Evolutionary conservation across 2,888 invertebrate species (phyloP).

Genomic region (Eilema caniola): DNA sequence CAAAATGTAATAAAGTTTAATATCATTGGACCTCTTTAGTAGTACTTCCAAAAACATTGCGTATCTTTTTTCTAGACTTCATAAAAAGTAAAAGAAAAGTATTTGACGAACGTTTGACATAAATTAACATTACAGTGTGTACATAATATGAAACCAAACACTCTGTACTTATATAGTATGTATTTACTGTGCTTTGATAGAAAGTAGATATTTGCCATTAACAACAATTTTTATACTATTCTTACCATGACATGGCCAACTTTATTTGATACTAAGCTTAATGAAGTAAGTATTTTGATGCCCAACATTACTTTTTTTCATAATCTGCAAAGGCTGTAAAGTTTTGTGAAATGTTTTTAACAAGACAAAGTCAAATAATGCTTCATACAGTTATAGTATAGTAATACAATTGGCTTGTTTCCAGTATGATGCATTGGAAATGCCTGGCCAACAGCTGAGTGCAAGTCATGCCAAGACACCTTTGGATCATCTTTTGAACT

Average conservation of each 20-base stretch:
- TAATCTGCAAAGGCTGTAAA: background rate
- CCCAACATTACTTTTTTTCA: background rate
- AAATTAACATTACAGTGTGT: background rate
- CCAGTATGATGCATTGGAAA: conserved; percentile 77
- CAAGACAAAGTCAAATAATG: background rate
- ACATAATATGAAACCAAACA: no score
- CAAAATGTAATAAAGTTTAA: background rate
- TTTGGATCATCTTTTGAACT: conserved; percentile 81
- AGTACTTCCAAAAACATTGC: background rate
- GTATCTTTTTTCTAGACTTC: background rate
- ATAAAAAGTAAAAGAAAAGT: no score
- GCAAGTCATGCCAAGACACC: conserved; percentile 80
- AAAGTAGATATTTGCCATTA: background rate
- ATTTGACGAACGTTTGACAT: background rate
- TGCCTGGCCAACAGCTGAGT: conserved; percentile 81
- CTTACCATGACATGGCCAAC: conserved; percentile 79
- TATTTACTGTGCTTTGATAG: background rate
- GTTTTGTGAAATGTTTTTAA: background rate
- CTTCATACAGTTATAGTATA: background rate
- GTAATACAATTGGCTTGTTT: conserved; percentile 17
- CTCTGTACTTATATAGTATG: background rate
- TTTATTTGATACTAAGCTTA: conserved; percentile 65
- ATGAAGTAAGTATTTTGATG: conserved; percentile 62
- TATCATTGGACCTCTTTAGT: background rate
- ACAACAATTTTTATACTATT: conserved; percentile 5